Percentiles rank a stretch among this genome's conserved stretches.
Evolutionary conservation across 2,113 vertebrate genomes (phyloP).

Genomic region (Hassar affinis): DNA sequence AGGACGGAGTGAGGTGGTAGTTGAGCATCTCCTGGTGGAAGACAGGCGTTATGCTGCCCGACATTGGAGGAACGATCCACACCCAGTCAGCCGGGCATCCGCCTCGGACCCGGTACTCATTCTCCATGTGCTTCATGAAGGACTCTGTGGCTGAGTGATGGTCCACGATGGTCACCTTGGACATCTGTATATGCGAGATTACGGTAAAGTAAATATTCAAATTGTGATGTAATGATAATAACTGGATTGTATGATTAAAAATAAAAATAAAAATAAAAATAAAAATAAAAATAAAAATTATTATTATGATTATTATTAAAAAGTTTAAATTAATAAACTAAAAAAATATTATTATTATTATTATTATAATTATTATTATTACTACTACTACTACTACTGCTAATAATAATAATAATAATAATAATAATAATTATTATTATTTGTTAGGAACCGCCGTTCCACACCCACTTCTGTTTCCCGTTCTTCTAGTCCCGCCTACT

Average conservation of each 20-base stretch:
- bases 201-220: neutral
- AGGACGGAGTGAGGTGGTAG: conserved; percentile 92
- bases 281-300: no score
- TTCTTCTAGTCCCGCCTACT: no score
- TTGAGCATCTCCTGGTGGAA: conserved; percentile 99
- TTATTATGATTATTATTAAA: no score
- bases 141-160: conserved; percentile 97
- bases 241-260: neutral
- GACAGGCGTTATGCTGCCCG: conserved; percentile 93
- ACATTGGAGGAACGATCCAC: conserved; percentile 98
- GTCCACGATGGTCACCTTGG: conserved; percentile 98
- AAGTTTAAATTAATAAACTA: no score
- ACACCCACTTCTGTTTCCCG: no score
- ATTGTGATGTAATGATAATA: neutral
- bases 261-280: no score
- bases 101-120: conserved; percentile 88
- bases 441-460: no score
- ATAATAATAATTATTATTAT: no score
- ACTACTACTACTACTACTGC: no score
- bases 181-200: conserved; percentile 67
- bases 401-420: no score
- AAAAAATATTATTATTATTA: no score
- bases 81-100: conserved; percentile 98
- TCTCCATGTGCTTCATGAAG: conserved; percentile 99
- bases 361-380: no score